Base-by-base conservation (phyloP, 2,113 vertebrate species). In the Microcebus tavaratra region DNA sequence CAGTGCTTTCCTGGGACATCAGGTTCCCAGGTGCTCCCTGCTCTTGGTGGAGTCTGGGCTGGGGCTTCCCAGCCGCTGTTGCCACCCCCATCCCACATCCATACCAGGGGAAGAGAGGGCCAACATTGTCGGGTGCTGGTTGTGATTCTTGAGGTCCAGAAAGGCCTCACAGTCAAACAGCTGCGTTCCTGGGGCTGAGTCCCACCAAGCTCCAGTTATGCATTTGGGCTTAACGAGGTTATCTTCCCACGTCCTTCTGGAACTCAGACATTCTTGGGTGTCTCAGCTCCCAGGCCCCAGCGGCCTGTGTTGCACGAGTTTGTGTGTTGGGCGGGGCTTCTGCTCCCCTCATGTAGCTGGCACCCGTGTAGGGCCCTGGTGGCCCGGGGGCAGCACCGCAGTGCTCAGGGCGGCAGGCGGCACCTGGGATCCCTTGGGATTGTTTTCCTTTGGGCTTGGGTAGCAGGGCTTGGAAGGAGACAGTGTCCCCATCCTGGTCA, bases 191-290 rank as follows among this genome's bases (percentile, higher is more conserved):
- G 55, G 57, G 29, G 3, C 23, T 75, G 76, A 61, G 3, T 29
- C 61, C 53, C 21, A 18, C 17, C 2, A 8, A 0, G 34, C 59
- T 9, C 25, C 76, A 21, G 31, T 63, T 11, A 4, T 29, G 13
- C 15, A 6, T 39, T 36, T 84, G 23, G 13, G 17, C 9, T 79
- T 84, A 80, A 14, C 0, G 5, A 29, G 0, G 0, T 17, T 73
- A 31, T 59, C 61, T 92, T 79, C 39, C 13, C 20, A 27, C 65
- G 2, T 67, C 31, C 50, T 90, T 70, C 42, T 59, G 53, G 95
- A 87, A 90, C 9, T 45, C 34, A 65, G 42, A 42, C 5, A 20
- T 45, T 82, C 15, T 59, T 10, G 55, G 36, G 36, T 36, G 1
- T 5, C 8, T 6, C 36, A 73, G 68, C 48, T 68, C 17, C 59